Evolutionary conservation across 2,888 invertebrate genomes (phyloP).

Genomic region (Sympetrum striolatum): DNA sequence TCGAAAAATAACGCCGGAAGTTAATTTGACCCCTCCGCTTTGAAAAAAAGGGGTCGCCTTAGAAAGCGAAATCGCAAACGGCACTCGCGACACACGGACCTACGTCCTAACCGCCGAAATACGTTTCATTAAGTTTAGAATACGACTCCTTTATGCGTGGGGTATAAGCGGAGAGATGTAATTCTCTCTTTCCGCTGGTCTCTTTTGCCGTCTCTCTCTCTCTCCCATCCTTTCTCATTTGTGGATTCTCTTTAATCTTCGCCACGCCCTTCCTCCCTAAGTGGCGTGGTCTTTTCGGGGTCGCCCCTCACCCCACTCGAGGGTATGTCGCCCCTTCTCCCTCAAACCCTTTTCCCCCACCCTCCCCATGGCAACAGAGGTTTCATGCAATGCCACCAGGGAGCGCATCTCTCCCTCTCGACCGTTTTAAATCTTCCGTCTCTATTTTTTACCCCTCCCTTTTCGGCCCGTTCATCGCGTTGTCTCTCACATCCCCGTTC

Average conservation of each 20-base stretch:
- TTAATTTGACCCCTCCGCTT: too few species aligned
- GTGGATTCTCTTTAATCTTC: not conserved
- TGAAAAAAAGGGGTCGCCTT: too few species aligned
- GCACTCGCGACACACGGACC: not conserved
- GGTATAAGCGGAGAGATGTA: not conserved
- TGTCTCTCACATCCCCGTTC: not conserved
- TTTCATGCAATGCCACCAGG: not conserved
- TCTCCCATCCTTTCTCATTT: not conserved
- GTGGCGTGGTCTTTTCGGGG: not conserved
- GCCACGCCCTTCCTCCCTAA: not conserved
- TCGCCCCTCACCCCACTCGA: not conserved
- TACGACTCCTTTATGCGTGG: not conserved
- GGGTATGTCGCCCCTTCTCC: not conserved
- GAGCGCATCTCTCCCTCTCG: not conserved
- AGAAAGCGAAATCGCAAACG: too few species aligned
- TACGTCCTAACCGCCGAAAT: not conserved
- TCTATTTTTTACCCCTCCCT: not conserved
- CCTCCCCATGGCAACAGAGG: not conserved
- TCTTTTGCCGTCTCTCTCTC: not conserved
- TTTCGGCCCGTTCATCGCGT: not conserved
- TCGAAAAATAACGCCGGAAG: too few species aligned
- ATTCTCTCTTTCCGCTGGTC: not conserved
- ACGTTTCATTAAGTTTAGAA: not conserved
- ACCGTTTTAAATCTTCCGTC: not conserved
- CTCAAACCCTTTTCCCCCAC: not conserved